Conservation (phyloP, 1,140 invertebrate species). For the Chrysomallon squamiferum region DNA sequence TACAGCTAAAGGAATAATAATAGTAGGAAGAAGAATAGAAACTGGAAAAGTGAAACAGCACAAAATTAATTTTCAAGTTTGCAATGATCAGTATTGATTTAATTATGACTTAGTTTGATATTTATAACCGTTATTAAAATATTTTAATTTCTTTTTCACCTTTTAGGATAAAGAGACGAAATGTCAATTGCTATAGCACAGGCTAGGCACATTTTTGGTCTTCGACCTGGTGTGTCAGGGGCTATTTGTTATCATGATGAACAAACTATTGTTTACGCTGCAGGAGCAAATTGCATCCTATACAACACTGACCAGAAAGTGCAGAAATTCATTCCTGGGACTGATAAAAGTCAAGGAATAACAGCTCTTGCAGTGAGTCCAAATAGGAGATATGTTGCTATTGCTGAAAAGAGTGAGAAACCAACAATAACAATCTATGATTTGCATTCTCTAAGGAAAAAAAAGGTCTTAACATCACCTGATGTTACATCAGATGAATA, state of each 20-base stretch:
- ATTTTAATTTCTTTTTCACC: too few species aligned
- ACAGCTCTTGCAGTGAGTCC: conserved; percentile 63
- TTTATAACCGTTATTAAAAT: too few species aligned
- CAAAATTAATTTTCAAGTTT: too few species aligned
- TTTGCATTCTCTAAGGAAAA: conserved; percentile 61
- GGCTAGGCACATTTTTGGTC: conserved; percentile 61
- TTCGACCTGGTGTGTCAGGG: conserved; percentile 55
- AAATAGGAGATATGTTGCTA: conserved; percentile 62
- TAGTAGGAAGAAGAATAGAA: too few species aligned
- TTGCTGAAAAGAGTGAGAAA: conserved; percentile 63
- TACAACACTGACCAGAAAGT: conserved; percentile 65
- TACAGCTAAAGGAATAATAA: too few species aligned
- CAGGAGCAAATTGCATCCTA: conserved; percentile 64
- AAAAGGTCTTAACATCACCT: conserved; percentile 55
- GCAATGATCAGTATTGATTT: too few species aligned
- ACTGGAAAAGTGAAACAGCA: too few species aligned
- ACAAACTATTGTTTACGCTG: conserved; percentile 62
- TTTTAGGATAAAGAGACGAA: conserved; percentile 22
- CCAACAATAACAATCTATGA: conserved; percentile 66
- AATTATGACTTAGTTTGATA: too few species aligned
- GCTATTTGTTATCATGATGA: conserved; percentile 64
- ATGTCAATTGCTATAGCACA: conserved; percentile 61
- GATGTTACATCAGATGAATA: conserved; percentile 68
- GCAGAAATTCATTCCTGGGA: conserved; percentile 64
- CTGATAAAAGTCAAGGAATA: conserved; percentile 61